Conservation (phyloP, 2,888 invertebrate genomes). For the Caenorhabditis parvicauda region DNA sequence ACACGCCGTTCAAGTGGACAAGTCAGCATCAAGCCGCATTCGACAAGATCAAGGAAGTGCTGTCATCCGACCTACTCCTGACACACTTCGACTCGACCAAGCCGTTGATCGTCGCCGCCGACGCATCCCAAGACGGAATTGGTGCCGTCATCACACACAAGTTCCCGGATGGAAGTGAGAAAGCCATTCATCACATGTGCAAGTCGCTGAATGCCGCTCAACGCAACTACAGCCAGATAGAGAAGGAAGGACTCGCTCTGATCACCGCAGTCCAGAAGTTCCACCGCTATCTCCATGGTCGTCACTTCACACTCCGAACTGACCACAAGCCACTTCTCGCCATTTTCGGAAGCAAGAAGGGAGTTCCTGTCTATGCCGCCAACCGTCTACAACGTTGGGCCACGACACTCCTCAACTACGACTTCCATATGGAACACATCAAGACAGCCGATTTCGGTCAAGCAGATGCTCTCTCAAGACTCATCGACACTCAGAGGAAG, state of each 20-base stretch:
- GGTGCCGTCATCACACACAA: constrained; percentile 43
- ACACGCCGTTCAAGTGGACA: constrained; percentile 17
- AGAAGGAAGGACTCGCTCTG: constrained; percentile 41
- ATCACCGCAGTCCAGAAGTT: constrained; percentile 64
- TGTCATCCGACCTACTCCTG: constrained; percentile 29
- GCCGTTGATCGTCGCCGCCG: constrained; percentile 60
- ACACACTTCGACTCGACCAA: constrained; percentile 57
- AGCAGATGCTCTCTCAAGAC: constrained; percentile 60
- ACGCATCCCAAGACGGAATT: constrained; percentile 63
- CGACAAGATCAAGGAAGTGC: neutral
- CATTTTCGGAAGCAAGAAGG: constrained; percentile 36
- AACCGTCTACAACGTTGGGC: constrained; percentile 56
- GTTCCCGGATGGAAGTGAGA: constrained; percentile 46
- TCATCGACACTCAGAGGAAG: constrained; percentile 13
- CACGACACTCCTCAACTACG: constrained; percentile 58
- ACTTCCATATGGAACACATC: constrained; percentile 57
- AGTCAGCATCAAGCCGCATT: constrained; percentile 11
- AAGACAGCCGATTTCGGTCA: constrained; percentile 54
- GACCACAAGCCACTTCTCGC: constrained; percentile 61
- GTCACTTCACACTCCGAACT: constrained; percentile 61
- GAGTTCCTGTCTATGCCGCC: constrained; percentile 51
- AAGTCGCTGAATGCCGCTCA: constrained; percentile 26
- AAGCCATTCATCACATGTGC: constrained; percentile 33
- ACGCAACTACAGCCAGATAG: constrained; percentile 40
- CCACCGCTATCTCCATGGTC: constrained; percentile 63